Evolutionary conservation across 2,113 vertebrate species (phyloP).

Genomic region (Reinhardtius hippoglossoides): DNA sequence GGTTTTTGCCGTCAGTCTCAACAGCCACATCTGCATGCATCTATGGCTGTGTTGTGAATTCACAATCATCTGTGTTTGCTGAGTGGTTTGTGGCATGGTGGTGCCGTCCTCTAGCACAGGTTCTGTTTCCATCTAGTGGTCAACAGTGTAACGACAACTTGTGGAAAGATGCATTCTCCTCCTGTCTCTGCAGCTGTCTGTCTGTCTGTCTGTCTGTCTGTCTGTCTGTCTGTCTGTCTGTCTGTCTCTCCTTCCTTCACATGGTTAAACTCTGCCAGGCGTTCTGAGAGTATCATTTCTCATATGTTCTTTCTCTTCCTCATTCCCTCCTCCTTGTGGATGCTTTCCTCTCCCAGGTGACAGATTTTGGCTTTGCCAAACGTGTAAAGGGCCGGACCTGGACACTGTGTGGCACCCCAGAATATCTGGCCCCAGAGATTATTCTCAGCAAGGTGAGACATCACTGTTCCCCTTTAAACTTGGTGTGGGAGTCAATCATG

Average conservation of each 20-base stretch:
- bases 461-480: neutral
- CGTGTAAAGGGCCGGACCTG: conserved; percentile 94
- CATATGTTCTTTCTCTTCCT: neutral
- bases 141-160: neutral
- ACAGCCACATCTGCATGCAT: too few species aligned
- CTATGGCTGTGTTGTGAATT: neutral
- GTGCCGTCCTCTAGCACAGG: neutral
- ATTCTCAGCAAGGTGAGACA: conserved; percentile 90
- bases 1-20: too few species aligned
- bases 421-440: conserved; percentile 94
- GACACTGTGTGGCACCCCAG: conserved; percentile 94
- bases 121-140: conserved; percentile 44
- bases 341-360: conserved; percentile 81
- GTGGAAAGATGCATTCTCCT: neutral
- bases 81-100: neutral
- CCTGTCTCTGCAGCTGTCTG: neutral
- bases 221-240: too few species aligned
- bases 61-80: neutral
- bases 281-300: neutral
- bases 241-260: neutral
- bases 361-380: conserved; percentile 95
- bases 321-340: neutral
- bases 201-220: neutral
- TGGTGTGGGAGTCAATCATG: neutral
- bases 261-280: neutral